These are phyloP conservation scores for Meloidogyne hapla DNA, from an alignment of 1,140 invertebrate species.

Conservation along the genomic window DNA sequence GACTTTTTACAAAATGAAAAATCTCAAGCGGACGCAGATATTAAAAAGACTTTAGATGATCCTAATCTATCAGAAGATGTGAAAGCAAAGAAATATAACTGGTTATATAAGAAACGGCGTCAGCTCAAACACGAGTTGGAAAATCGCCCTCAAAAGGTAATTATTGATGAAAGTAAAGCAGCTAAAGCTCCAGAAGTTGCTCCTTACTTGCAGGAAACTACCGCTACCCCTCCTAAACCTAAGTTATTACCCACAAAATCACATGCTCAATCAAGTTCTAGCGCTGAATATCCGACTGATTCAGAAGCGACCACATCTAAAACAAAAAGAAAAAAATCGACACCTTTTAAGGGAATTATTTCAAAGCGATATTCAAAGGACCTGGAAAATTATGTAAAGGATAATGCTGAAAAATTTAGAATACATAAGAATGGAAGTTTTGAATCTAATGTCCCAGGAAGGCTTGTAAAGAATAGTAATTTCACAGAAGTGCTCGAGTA, in stretches of 20 bases:
- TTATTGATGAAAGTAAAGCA: background rate
- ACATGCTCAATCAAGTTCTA: background rate
- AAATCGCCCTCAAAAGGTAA: conserved; percentile 14
- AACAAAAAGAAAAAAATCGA: background rate
- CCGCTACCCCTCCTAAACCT: too few relatives aligned
- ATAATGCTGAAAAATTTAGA: too few relatives aligned
- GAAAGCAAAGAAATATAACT: background rate
- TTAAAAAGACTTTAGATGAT: conserved; percentile 4
- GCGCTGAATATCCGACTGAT: background rate
- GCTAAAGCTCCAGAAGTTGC: background rate
- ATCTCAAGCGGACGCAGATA: background rate
- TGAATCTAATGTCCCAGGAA: too few relatives aligned
- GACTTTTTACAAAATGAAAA: conserved; percentile 10
- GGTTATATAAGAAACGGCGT: conserved; percentile 7
- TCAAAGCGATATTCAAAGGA: background rate
- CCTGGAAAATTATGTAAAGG: too few relatives aligned
- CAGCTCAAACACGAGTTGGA: conserved; percentile 19
- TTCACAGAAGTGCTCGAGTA: too few relatives aligned
- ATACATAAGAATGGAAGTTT: too few relatives aligned
- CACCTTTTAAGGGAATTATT: background rate
- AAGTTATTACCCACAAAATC: too few relatives aligned
- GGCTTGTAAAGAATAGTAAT: too few relatives aligned
- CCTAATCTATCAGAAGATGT: background rate
- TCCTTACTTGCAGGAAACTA: background rate
- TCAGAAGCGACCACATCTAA: background rate